Percentiles rank a stretch among this genome's conserved stretches.
Evolutionary conservation across 2,113 vertebrate genomes (phyloP).

Genomic region (Passer montanus): DNA sequence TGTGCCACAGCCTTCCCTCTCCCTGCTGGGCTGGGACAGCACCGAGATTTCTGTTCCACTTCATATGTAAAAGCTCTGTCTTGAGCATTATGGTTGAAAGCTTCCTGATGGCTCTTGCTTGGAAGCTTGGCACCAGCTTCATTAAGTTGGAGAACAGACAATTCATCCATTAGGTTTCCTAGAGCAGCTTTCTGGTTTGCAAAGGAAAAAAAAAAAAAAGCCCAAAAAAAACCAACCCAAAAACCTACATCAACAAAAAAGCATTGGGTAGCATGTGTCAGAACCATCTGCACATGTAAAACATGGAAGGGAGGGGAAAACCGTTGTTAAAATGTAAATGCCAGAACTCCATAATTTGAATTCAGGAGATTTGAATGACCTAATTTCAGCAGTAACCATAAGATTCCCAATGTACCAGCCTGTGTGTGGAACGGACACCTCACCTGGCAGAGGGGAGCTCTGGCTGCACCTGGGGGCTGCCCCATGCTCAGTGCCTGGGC

Average conservation of each 20-base stretch:
- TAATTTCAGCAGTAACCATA: neutral
- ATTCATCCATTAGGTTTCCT: neutral
- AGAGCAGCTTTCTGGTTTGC: neutral
- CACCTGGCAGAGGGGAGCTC: neutral
- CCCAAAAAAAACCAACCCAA: neutral
- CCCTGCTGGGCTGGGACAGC: neutral
- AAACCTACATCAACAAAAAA: neutral
- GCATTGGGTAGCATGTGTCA: neutral
- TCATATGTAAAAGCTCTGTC: neutral
- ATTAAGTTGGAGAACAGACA: neutral
- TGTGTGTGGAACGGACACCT: neutral
- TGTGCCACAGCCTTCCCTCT: neutral
- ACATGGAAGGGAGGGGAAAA: neutral
- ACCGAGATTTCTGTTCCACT: neutral
- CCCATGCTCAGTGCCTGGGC: neutral
- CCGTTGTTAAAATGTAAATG: neutral
- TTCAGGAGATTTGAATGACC: neutral
- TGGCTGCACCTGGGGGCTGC: neutral
- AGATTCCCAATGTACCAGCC: rapidly evolving
- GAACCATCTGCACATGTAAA: neutral
- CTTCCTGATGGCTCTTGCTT: neutral
- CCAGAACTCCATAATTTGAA: neutral
- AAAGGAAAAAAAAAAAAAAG: neutral
- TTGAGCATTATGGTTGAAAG: neutral
- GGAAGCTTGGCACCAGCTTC: neutral